Conservation (phyloP, 2,888 invertebrate genomes). For the Aporophyla nigra region DNA sequence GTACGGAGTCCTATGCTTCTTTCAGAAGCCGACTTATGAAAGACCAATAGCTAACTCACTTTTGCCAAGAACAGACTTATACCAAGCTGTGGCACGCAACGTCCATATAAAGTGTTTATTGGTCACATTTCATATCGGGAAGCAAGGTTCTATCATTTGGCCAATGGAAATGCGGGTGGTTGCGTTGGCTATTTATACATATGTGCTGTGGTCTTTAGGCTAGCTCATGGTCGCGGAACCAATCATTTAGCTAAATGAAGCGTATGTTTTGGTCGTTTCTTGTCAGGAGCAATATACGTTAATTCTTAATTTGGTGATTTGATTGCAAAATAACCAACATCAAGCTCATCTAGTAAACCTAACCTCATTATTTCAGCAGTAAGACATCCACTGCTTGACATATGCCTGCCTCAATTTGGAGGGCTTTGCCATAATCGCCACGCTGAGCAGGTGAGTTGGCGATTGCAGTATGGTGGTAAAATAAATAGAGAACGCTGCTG, state of each 20-base stretch:
- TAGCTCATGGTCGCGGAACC: not conserved
- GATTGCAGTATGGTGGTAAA: too few species aligned
- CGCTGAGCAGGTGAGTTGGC: too few species aligned
- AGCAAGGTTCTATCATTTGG: not conserved
- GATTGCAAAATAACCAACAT: not conserved
- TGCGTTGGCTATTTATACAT: not conserved
- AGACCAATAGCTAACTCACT: not conserved
- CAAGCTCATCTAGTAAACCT: not conserved
- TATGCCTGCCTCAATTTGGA: too few species aligned
- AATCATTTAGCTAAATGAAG: not conserved
- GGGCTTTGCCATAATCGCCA: too few species aligned
- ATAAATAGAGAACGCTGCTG: too few species aligned
- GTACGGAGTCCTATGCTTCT: not conserved
- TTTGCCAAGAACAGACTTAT: slow-evolving; percentile 12
- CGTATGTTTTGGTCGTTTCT: not conserved
- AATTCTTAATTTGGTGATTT: not conserved
- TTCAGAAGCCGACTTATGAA: not conserved
- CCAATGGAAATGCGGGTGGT: not conserved
- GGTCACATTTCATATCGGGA: not conserved
- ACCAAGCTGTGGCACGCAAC: too few species aligned
- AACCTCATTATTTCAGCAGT: too few species aligned
- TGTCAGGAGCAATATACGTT: not conserved
- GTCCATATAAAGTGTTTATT: not conserved
- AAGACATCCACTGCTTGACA: too few species aligned
- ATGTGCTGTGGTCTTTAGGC: too few species aligned